Conservation (phyloP, 37 sponge, comb jelly and placozoan species). For the Bolinopsis microptera region DNA sequence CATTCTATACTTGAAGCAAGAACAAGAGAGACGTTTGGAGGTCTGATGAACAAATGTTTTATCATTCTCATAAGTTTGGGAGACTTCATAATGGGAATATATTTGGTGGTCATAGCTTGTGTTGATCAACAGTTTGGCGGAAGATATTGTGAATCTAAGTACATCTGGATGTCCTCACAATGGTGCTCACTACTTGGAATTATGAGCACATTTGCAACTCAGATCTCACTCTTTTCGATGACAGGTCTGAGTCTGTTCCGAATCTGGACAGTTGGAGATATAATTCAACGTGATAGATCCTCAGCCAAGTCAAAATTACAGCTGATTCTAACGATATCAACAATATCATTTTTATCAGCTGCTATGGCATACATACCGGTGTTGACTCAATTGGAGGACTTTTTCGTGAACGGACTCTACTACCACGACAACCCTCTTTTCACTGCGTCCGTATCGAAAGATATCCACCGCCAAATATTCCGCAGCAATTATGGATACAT, state of each 20-base stretch:
- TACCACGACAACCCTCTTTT: background rate
- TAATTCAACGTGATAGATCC: background rate
- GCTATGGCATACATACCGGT: background rate
- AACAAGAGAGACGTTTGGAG: background rate
- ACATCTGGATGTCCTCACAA: background rate
- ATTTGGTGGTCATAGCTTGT: background rate
- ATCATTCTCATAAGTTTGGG: background rate
- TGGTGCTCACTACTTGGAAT: background rate
- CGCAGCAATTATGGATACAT: background rate
- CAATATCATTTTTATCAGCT: background rate
- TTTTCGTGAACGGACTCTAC: conserved; percentile 16
- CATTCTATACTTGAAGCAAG: too few species aligned
- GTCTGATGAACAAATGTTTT: background rate
- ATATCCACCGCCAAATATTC: background rate
- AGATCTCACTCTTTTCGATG: conserved; percentile 3
- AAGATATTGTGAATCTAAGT: background rate
- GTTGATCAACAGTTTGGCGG: background rate
- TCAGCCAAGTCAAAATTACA: background rate
- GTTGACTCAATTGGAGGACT: background rate
- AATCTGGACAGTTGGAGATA: background rate
- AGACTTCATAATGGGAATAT: background rate
- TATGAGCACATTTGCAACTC: background rate
- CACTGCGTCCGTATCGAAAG: background rate
- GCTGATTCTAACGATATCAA: background rate
- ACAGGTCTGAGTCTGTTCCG: background rate